phyloP scores from a whole-genome alignment of 2,888 invertebrate species.

The Limnephilus marmoratus region DNA sequence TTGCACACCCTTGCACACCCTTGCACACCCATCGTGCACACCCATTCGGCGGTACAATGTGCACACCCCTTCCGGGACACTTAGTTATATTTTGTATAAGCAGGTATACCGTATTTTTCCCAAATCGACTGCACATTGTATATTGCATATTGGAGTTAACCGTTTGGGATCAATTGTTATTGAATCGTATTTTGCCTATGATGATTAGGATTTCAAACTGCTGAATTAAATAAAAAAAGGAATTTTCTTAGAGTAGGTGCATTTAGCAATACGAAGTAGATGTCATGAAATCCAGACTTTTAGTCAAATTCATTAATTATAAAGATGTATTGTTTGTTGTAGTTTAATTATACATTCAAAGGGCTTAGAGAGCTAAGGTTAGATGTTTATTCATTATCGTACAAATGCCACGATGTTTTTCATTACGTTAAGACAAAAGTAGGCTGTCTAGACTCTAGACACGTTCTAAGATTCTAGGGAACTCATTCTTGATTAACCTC shows the following conservation, averaged over 20 bases:
- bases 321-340: neutral
- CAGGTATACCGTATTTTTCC: too few relatives aligned
- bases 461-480: neutral
- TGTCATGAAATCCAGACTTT: neutral
- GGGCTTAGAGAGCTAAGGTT: neutral
- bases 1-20: too few relatives aligned
- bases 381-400: neutral
- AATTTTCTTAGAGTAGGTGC: neutral
- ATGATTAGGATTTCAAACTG: too few relatives aligned
- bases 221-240: too few relatives aligned
- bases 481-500: neutral
- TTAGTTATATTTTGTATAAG: too few relatives aligned
- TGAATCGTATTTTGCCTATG: too few relatives aligned
- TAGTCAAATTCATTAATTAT: neutral
- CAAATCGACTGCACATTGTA: too few relatives aligned
- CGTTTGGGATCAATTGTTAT: too few relatives aligned
- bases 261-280: neutral
- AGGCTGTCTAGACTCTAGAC: neutral
- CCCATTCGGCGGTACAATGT: too few relatives aligned
- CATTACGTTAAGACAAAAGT: neutral
- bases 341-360: neutral
- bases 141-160: too few relatives aligned
- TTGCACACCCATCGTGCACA: too few relatives aligned
- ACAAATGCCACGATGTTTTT: neutral
- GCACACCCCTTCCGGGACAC: too few relatives aligned